These are phyloP conservation scores for Leptodactylus fallax DNA, from an alignment of 2,797 vertebrate species.

Conservation along the genomic window DNA sequence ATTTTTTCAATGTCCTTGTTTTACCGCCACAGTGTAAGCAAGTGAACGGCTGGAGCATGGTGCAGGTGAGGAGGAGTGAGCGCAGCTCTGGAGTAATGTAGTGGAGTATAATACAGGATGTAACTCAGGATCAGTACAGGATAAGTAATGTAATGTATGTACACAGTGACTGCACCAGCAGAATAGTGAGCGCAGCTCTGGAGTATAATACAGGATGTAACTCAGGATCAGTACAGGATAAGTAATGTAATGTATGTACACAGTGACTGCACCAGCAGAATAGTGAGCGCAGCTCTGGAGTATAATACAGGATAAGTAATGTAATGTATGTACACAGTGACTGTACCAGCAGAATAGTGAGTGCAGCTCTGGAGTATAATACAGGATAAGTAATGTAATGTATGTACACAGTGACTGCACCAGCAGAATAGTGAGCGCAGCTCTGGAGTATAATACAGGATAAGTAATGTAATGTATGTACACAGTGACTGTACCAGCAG, in stretches of 20 bases:
- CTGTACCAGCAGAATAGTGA: background rate
- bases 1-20: conserved; percentile 79
- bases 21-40: conserved; percentile 81
- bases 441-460: background rate
- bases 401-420: conserved; percentile 12
- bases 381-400: conserved; percentile 6
- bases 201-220: conserved; percentile 2
- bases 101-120: background rate
- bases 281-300: too few relatives aligned
- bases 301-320: too few relatives aligned
- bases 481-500: background rate
- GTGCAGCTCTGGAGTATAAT: too few relatives aligned
- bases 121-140: too few relatives aligned
- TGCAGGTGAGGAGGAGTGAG: conserved; percentile 76
- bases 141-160: background rate
- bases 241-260: background rate
- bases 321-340: too few relatives aligned
- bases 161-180: background rate
- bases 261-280: too few relatives aligned
- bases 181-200: background rate
- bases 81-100: background rate
- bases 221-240: too few relatives aligned
- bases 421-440: conserved; percentile 1
- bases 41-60: conserved; percentile 81
- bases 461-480: too few relatives aligned